Base-by-base conservation (phyloP, 2,113 vertebrate species). In the Pundamilia nyererei region DNA sequence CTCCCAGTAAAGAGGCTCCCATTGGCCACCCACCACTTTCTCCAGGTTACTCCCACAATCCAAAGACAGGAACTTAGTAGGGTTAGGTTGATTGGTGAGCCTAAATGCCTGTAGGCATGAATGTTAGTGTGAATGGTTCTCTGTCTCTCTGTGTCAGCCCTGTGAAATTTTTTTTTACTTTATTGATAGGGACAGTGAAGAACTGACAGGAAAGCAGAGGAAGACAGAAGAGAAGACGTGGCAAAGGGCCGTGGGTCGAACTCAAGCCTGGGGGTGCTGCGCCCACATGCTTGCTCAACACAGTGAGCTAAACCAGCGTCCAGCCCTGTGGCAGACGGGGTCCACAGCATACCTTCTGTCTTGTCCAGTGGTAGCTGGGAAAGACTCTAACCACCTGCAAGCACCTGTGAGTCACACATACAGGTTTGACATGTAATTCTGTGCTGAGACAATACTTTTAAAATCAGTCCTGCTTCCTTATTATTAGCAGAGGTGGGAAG, bases 281-380 rank as follows among this genome's bases (percentile, higher is more conserved):
- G 21, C 21, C 21, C 21, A 21, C 21, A 21, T 21, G 21, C 21
- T 21, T 21, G 21, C 21, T 21, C 21, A 21, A 21, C 21, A 21
- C 21, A 21, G 21, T 21, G 21, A 21, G 21, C 21, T 21, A 21
- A 21, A 21, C 21, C 21, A 21, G 21, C 21, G 21, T 21, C 21
- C 21, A 21, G 21, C 21, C 21, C 21, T 21, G 21, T 21, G 21
- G 21, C 21, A 21, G 24, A 58, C 14, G 3, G 14, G 14, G 26
- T 60, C 56, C 56, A 0, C 8, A 15, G 29, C 26, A 0, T 31
- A 60, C 14, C 56, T 0, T 60, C 0, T 60, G 14, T 31, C 56
- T 60, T 60, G 26, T 17, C 26, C 56, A 17, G 56, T 17, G 56
- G 26, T 60, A 60, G 56, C 56, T 60, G 56, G 26, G 14, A 60